Conservation (phyloP, 2,797 vertebrate species). For the Balearica regulorum region DNA sequence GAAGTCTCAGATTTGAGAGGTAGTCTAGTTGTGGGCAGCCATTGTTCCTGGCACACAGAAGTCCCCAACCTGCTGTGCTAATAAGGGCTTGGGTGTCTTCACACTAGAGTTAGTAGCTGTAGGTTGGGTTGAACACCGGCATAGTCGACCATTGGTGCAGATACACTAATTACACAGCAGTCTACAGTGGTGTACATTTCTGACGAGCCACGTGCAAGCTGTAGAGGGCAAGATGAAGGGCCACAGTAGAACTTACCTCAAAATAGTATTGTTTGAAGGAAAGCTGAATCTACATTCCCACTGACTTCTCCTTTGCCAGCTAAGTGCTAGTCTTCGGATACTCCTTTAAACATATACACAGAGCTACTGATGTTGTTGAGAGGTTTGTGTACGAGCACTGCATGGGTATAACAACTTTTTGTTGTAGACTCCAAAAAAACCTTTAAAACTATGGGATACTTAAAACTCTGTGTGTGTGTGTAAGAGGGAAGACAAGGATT, state of each 20-base stretch:
- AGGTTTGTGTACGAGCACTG: background rate
- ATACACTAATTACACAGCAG: background rate
- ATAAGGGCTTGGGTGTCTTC: background rate
- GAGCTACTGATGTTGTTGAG: background rate
- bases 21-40: background rate
- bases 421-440: background rate
- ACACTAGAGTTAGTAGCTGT: background rate
- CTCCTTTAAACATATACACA: background rate
- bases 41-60: accelerated
- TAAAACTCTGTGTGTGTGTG: background rate
- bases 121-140: background rate
- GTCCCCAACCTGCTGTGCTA: background rate
- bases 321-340: background rate
- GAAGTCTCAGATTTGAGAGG: background rate
- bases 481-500: background rate
- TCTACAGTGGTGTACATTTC: background rate
- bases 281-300: background rate
- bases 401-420: background rate
- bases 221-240: background rate
- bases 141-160: background rate
- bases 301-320: background rate
- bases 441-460: background rate
- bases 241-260: background rate
- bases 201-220: background rate
- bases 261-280: background rate